Evolutionary conservation across 2,113 vertebrate genomes (phyloP), one percentile per base, ranked within the genome.

Genomic region (Columbina picui): DNA sequence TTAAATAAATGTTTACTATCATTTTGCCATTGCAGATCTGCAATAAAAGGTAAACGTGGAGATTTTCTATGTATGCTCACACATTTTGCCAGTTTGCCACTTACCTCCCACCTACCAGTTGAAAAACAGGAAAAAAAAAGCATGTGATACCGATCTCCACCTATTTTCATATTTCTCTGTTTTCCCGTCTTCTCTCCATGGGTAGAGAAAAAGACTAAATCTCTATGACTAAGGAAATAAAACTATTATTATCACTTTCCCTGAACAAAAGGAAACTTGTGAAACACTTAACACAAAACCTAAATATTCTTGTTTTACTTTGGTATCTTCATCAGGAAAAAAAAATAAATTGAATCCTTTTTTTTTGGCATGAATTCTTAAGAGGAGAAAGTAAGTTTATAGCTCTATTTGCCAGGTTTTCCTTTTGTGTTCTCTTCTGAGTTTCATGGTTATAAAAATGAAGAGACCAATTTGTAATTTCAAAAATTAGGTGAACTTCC

Each of bases 31-130:
- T 84, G 56, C 86, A 92, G 89, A 90, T 92, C 64, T 67, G 76
- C 93, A 93, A 77, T 94, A 89, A 94, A 97, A 95, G 96, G 96
- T 96, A 94, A 92, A 95, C 2, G 3, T 93, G 85, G 68, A 92
- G 71, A 55, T 88, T 83, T 89, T 61, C 45, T 89, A 95, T 95
- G 94, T 92, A 81, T 87, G 80, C 91, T 97, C 86, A 90, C 96
- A 96, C 94, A 86, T 93, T 92, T 86, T 97, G 69, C 93, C 91
- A 93, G 91, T 95, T 96, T 97, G 47, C 93, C 83, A 64, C 95
- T 94, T 96, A 92, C 90, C 96, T 97, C 96, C 96, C 93, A 97
- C 96, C 89, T 96, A 93, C 93, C 96, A 97, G 64, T 92, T 90
- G 95, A 95, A 84, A 89, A 97, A 92, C 68, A 94, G 50, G 30